Conservation (phyloP, 2,113 vertebrate genomes). For the Cyprinodon brontotheroides region DNA sequence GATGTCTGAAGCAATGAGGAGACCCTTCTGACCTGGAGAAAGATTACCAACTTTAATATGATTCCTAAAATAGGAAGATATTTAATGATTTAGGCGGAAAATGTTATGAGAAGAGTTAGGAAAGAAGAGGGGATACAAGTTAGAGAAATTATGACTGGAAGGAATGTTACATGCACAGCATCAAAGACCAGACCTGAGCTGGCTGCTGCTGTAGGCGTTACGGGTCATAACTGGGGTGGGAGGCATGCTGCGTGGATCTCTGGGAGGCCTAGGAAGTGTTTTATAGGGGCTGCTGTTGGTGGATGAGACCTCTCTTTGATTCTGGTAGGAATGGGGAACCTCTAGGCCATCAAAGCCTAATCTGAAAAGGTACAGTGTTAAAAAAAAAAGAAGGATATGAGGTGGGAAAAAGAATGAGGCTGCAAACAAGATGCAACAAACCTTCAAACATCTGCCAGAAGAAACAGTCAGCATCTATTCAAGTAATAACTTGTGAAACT, state of each 20-base stretch:
- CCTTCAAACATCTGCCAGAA: constrained; percentile 3
- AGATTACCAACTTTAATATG: constrained; percentile 16
- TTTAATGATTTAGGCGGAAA: constrained; percentile 2
- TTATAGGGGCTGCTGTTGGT: constrained; percentile 91
- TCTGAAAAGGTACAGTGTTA: constrained; percentile 51
- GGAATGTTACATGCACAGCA: constrained; percentile 8
- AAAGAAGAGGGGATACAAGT: neutral
- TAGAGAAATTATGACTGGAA: neutral
- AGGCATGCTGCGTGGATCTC: constrained; percentile 87
- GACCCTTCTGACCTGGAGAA: constrained; percentile 83
- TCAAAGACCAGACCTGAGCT: constrained; percentile 84
- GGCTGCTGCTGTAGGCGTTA: constrained; percentile 95
- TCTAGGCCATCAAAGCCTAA: constrained; percentile 59
- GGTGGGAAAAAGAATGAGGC: constrained; percentile 39
- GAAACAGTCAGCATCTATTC: neutral
- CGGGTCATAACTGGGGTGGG: constrained; percentile 90
- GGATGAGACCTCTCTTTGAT: constrained; percentile 83
- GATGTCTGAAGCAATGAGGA: constrained; percentile 85
- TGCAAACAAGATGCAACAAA: constrained; percentile 49
- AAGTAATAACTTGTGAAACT: constrained; percentile 34
- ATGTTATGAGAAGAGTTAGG: neutral
- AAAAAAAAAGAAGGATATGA: constrained; percentile 19
- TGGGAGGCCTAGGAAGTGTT: constrained; percentile 84
- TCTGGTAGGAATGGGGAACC: constrained; percentile 55
- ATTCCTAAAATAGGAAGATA: neutral